Evolutionary conservation across 2,888 invertebrate genomes (phyloP), one percentile per base, ranked within the genome.

Genomic region (Pandemis corylana): DNA sequence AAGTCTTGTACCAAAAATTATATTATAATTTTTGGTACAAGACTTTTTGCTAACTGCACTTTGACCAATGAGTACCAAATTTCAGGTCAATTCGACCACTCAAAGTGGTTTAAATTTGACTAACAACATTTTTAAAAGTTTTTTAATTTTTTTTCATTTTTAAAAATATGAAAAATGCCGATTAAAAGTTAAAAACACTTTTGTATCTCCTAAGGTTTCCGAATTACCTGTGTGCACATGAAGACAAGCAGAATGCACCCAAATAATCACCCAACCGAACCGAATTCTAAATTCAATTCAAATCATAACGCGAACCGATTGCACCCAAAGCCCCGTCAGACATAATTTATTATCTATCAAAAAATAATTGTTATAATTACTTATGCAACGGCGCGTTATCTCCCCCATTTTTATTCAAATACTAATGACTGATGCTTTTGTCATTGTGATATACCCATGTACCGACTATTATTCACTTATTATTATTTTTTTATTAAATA

Each of bases 311-410:
- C 49, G 36, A 12, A 68, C 62, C 62, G 49, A 72, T 75, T 64
- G 71, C 65, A 62, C 72, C 59, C 59, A 68, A 61, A 72, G 78
- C 76, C 74, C 78, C 77, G 89, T 90, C 89, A 87, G 78, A 88
- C 84, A 90, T 92, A 92, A 92, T 92, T 90, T 93, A 93, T 93
- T 89, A 93, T 88, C 90, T 90, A 93, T 93, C 90, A 91, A 89
- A 92, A 89, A 91, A 92, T 92, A 91, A 93, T 93, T 90, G 91
- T 90, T 87, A 89, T 91, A 91, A 92, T 93, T 93, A 93, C 90
- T 90, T 90, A 93, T 92, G 93, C 93, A 89, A 89, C 85, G 86
- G 78, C 83, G 89, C 80, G 79, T 80, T 87, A 87, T 86, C 91
- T 92, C 93, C 91, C 89, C 82, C 81, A 78, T 85, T 86, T 86